These are phyloP conservation scores for Cariama cristata DNA, from an alignment of 2,113 vertebrate genomes.

Conservation along the genomic window DNA sequence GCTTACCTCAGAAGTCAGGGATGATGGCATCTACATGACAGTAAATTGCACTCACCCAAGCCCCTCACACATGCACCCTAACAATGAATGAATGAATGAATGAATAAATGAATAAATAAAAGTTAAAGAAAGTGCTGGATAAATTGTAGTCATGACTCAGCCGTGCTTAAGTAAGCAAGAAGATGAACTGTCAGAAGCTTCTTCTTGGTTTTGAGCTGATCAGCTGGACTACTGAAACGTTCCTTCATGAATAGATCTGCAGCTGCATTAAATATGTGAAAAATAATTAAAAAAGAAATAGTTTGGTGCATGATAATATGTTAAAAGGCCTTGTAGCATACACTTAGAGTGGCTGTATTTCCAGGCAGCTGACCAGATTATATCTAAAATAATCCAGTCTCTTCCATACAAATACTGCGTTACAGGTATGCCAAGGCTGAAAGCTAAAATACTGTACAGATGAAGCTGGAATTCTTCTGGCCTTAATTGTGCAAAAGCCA, in stretches of 20 bases:
- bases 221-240: slow-evolving; percentile 28
- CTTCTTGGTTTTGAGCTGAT: slow-evolving; percentile 9
- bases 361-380: background rate
- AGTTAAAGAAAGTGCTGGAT: background rate
- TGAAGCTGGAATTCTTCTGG: background rate
- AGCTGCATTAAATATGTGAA: background rate
- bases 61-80: background rate
- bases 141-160: background rate
- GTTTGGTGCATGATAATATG: background rate
- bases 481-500: background rate
- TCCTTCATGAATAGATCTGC: background rate
- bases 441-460: background rate
- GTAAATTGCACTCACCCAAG: background rate
- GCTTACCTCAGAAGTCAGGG: background rate
- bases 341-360: background rate
- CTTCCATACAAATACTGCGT: background rate
- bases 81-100: background rate
- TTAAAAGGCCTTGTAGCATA: background rate
- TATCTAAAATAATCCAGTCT: background rate
- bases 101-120: background rate
- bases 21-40: background rate
- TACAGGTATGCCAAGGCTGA: background rate
- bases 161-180: slow-evolving; percentile 17
- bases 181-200: slow-evolving; percentile 33
- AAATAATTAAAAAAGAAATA: background rate